These are phyloP conservation scores for Rhadinocentrus ornatus DNA, from an alignment of 2,797 vertebrate genomes.

Conservation along the genomic window DNA sequence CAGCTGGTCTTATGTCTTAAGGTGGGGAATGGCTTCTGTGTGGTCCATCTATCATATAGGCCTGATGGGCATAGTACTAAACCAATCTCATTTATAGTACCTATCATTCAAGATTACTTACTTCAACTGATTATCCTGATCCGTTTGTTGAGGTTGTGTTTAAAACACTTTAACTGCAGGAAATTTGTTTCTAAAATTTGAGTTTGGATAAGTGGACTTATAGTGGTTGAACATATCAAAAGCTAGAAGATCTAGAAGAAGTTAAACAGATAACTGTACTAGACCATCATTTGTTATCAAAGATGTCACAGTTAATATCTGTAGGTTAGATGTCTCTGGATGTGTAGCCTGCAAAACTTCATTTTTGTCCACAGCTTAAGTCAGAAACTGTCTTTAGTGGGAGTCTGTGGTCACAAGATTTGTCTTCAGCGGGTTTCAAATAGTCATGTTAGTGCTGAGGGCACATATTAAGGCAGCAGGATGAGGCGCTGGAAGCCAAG, in stretches of 20 bases:
- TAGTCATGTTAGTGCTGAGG: constrained; percentile 50
- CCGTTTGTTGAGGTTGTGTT: not conserved
- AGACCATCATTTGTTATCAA: constrained; percentile 12
- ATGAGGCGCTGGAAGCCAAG: constrained; percentile 40
- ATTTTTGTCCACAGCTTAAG: constrained; percentile 20
- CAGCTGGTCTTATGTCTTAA: not conserved
- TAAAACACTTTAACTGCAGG: not conserved
- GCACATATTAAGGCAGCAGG: constrained; percentile 41
- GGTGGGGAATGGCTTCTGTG: not conserved
- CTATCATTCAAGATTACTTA: not conserved
- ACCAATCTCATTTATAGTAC: not conserved
- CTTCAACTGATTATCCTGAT: not conserved
- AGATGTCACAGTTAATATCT: not conserved
- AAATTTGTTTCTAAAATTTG: not conserved
- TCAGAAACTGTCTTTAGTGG: constrained; percentile 31
- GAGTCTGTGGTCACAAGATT: constrained; percentile 40
- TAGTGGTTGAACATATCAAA: not conserved
- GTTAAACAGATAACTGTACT: constrained; percentile 6
- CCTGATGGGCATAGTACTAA: not conserved
- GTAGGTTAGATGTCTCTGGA: constrained; percentile 5
- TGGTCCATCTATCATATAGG: not conserved
- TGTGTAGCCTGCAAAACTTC: not conserved
- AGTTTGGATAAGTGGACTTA: not conserved
- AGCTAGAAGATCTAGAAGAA: constrained; percentile 4
- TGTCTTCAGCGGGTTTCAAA: constrained; percentile 44